phyloP scores from a whole-genome alignment of 1,140 invertebrate genomes.

The Epicauta chinensis region DNA sequence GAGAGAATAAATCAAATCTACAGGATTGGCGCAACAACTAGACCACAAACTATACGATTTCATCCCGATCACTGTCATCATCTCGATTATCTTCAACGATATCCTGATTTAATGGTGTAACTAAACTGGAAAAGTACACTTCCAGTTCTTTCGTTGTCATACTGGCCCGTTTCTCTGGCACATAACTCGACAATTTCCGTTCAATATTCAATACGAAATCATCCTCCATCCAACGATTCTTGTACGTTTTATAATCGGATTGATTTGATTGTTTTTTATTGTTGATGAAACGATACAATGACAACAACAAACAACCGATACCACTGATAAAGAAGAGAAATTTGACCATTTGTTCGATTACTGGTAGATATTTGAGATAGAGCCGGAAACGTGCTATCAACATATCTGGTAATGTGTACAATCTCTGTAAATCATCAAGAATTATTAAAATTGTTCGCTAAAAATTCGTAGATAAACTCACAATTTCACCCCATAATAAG shows the following conservation, averaged over 20 bases:
- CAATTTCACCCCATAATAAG: constrained; percentile 77
- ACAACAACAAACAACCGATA: constrained; percentile 44
- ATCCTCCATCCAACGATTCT: constrained; percentile 30
- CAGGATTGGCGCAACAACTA: no score
- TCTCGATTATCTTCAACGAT: no score
- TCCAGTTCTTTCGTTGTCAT: constrained; percentile 35
- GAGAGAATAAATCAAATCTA: no score
- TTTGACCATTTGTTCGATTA: constrained; percentile 50
- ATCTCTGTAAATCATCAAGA: constrained; percentile 48
- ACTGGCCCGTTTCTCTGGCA: constrained; percentile 25
- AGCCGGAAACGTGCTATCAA: constrained; percentile 61
- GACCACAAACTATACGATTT: no score
- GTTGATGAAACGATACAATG: constrained; percentile 31
- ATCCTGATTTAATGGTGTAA: constrained; percentile 33
- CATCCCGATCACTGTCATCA: no score
- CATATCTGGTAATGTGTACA: constrained; percentile 56
- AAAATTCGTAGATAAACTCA: constrained; percentile 48
- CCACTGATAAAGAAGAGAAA: constrained; percentile 55
- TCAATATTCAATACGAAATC: constrained; percentile 28
- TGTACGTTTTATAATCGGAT: background rate
- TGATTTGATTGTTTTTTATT: background rate
- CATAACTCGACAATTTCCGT: constrained; percentile 30
- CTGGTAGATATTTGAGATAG: constrained; percentile 63
- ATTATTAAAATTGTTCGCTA: constrained; percentile 1
- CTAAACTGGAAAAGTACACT: constrained; percentile 35